Conservation (phyloP, 2,797 vertebrate species). For the Sebastes nivosus region DNA sequence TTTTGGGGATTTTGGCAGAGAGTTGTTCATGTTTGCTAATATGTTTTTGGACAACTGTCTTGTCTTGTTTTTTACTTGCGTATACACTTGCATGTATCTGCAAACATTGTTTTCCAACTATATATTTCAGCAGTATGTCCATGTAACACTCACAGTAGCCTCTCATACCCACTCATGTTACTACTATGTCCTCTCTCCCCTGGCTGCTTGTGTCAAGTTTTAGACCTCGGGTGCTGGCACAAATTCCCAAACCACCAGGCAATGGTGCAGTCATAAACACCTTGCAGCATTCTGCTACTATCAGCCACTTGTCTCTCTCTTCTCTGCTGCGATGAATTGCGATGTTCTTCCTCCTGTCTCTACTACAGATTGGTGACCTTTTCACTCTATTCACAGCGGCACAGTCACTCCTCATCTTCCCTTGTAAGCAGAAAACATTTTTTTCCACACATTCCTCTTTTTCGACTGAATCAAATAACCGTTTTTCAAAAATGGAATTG, state of each 20-base stretch:
- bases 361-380: constrained; percentile 31
- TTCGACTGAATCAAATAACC: neutral
- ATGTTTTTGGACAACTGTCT: neutral
- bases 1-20: neutral
- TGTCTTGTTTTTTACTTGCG: neutral
- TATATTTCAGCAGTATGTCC: neutral
- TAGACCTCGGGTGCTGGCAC: constrained; percentile 6
- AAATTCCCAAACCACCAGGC: neutral
- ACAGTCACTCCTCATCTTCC: neutral
- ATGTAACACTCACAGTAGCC: neutral
- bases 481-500: neutral
- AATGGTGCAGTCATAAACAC: neutral
- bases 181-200: neutral
- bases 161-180: neutral
- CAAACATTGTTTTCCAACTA: neutral
- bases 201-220: constrained; percentile 22
- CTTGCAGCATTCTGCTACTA: neutral
- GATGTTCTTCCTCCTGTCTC: constrained; percentile 3
- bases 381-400: constrained; percentile 23
- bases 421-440: neutral
- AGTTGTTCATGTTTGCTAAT: neutral
- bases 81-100: neutral
- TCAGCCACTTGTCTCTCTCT: constrained; percentile 7
- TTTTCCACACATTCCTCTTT: neutral
- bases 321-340: constrained; percentile 14